Evolutionary conservation across 2,888 invertebrate genomes (phyloP), one percentile per base, ranked within the genome.

Genomic region (Abscondita cerata): DNA sequence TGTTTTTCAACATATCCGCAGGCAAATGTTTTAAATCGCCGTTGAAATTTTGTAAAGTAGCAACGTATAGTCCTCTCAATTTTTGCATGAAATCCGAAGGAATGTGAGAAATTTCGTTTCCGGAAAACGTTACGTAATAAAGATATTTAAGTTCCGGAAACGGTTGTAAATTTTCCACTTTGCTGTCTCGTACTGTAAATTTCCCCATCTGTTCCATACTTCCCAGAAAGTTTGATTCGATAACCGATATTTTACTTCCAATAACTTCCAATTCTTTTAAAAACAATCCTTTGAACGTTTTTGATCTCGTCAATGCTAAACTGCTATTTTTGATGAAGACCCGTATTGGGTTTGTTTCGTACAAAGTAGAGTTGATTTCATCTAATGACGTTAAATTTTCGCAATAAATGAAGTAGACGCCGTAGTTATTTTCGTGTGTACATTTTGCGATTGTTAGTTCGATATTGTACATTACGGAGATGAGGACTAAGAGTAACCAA

Each of bases 181-280:
- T 9, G n/a, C n/a, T 20, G 25, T 48, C 31, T 12, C 31, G 12
- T 13, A 48, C 12, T 8, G 31, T 48, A 12, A 48, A 13, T 15
- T 13, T 16, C 3, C 19, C 16, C 31, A 48, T 15, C 25, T 52
- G 20, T n/a, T 16, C 40, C n/a, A 41, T 18, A 11, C 19, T 13
- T 12, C 8, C 19, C 9, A 52, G 18, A 25, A 52, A 52, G 12
- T 38, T 12, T 15, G 38, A 12, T 19, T 52, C 31, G 3, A 52
- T 52, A 13, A 18, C 31, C 12, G 38, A 36, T 15, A 52, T 40
- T 3, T 13, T 11, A 19, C 41, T 52, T 19, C 9, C 11, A 2
- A 34, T 31, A 6, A 48, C 25, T 25, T 48, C n/a, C 13, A 48
- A 48, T 18, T 44, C 44, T 44, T 44, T 44, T 16, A 44, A 18